A percentile compares a stretch with the other conserved stretches of the same genome.
Evolutionary conservation across 2,113 vertebrate genomes (phyloP).

Genomic region (Saimiri boliviensis): DNA sequence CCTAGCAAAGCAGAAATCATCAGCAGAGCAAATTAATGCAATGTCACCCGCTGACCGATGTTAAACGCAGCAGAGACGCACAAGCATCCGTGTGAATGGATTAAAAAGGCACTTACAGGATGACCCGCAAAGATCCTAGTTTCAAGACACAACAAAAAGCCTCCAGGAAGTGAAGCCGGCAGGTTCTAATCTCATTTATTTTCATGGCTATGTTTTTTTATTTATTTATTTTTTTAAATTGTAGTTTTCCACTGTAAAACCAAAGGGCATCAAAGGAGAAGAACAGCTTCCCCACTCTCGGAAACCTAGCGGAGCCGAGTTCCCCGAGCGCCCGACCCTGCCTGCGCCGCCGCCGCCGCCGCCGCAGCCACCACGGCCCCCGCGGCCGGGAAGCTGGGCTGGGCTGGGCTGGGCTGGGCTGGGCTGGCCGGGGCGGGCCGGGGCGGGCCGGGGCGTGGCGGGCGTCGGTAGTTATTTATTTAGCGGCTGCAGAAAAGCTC

Average conservation of each 20-base stretch:
- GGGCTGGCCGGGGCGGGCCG: neutral
- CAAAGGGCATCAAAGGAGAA: neutral
- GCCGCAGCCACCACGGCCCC: neutral
- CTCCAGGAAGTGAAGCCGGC: constrained; percentile 34
- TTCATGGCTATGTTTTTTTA: neutral
- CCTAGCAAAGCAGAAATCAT: neutral
- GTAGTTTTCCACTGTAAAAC: constrained; percentile 24
- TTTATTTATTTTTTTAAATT: neutral
- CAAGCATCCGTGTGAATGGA: neutral
- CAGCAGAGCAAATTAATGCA: neutral
- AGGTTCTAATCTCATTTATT: neutral
- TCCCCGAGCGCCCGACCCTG: neutral
- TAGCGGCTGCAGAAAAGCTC: neutral
- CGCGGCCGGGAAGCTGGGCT: neutral
- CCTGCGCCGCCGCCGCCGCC: no score
- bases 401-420: no score
- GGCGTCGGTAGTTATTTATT: neutral
- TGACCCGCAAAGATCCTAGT: neutral
- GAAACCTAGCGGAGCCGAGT: neutral
- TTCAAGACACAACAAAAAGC: constrained; percentile 33
- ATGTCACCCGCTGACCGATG: neutral
- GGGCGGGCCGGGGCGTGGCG: neutral
- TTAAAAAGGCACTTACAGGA: neutral
- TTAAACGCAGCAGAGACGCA: neutral
- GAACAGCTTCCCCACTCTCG: neutral